A percentile compares a stretch with the other conserved stretches of the same genome.
Evolutionary conservation across 2,797 vertebrate species (phyloP).

Genomic region (Pampus argenteus): DNA sequence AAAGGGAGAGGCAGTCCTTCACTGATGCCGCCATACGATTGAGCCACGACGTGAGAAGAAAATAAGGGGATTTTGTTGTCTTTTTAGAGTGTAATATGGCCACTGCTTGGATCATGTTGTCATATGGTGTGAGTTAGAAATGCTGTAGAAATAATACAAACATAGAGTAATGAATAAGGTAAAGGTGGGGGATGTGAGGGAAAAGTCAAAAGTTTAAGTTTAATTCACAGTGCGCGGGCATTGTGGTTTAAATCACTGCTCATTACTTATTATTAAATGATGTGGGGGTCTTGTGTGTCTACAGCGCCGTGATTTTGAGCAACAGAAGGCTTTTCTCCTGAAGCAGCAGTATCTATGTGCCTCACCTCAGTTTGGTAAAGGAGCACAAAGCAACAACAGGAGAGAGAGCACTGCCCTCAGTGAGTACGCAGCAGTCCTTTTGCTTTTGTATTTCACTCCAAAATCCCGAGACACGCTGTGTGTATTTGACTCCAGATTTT

Average conservation of each 20-base stretch:
- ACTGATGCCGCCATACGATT: constrained; percentile 87
- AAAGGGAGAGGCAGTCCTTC: constrained; percentile 83
- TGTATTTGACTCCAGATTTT: constrained; percentile 47
- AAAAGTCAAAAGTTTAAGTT: not conserved
- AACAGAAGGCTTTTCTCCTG: constrained; percentile 74
- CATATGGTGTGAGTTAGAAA: not conserved
- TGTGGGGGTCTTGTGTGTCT: not conserved
- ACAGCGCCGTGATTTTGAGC: constrained; percentile 81
- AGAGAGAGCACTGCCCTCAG: constrained; percentile 66
- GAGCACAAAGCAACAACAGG: constrained; percentile 16
- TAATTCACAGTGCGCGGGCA: not conserved
- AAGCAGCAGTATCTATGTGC: constrained; percentile 78
- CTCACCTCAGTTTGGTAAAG: constrained; percentile 55
- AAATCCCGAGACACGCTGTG: not conserved
- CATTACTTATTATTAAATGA: not conserved
- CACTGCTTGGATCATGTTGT: not conserved
- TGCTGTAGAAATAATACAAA: not conserved
- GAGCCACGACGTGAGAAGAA: constrained; percentile 80
- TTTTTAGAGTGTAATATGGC: not conserved
- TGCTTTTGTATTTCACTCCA: not conserved
- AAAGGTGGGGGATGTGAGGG: not conserved
- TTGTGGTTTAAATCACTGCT: not conserved
- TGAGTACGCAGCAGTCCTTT: constrained; percentile 46
- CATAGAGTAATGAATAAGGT: not conserved
- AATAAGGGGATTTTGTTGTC: not conserved